These are phyloP conservation scores for Drosophila atroscutellata DNA, from an alignment of 2,888 invertebrate species.

Conservation along the genomic window DNA sequence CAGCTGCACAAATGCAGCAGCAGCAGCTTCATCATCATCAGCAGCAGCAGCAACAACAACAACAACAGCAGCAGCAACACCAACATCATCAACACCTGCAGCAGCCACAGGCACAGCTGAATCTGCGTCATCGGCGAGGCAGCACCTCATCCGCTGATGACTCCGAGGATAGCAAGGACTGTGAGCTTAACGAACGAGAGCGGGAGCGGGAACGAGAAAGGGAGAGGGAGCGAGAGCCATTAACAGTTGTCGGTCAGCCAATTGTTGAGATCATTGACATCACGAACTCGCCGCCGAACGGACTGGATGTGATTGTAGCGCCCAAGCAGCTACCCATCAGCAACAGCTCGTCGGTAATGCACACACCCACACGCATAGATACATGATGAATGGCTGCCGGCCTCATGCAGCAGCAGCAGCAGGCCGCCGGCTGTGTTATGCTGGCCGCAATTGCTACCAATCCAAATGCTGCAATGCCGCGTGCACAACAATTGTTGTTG, in stretches of 20 bases:
- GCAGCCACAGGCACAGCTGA: conserved; percentile 61
- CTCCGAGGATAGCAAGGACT: conserved; percentile 85
- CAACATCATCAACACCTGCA: conserved; percentile 55
- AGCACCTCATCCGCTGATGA: conserved; percentile 85
- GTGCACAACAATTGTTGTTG: conserved; percentile 40
- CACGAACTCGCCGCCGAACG: conserved; percentile 76
- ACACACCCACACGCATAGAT: conserved; percentile 81
- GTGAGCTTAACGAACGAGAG: conserved; percentile 82
- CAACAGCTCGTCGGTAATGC: conserved; percentile 82
- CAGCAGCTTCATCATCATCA: conserved; percentile 45
- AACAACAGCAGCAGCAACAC: conserved; percentile 30
- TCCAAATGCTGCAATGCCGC: conserved; percentile 44
- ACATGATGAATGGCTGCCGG: conserved; percentile 84
- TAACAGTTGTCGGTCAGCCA: conserved; percentile 20
- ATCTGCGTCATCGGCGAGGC: conserved; percentile 81
- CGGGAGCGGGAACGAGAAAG: conserved; percentile 77
- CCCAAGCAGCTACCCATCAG: conserved; percentile 41
- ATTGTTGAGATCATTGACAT: conserved; percentile 71
- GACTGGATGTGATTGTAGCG: conserved; percentile 51
- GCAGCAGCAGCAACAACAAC: conserved; percentile 49
- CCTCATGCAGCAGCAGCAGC: conserved; percentile 79
- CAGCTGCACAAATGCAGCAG: conserved; percentile 34
- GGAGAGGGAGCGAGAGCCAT: conserved; percentile 10
- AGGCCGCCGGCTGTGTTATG: conserved; percentile 73
- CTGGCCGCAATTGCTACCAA: conserved; percentile 74